Evolutionary conservation across 1,140 invertebrate genomes (phyloP).

Genomic region (Andrena cerasifolii): DNA sequence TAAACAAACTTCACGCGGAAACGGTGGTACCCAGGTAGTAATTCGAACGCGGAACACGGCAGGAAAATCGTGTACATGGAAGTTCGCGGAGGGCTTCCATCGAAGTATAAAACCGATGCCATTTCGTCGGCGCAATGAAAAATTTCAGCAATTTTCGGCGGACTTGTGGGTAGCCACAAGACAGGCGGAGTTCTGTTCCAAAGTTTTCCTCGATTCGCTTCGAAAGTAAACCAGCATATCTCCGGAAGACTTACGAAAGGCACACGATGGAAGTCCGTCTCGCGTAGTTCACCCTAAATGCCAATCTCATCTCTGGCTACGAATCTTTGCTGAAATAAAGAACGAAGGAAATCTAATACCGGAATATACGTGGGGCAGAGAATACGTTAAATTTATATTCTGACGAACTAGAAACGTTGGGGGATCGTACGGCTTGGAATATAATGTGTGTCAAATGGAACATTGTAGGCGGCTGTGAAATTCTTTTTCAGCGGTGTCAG

Average conservation of each 20-base stretch:
- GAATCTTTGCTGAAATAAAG: background rate
- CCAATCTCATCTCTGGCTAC: constrained; percentile 13
- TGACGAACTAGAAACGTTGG: no score
- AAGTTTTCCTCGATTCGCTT: constrained; percentile 38
- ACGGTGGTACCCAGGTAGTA: background rate
- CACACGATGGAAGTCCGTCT: constrained; percentile 3
- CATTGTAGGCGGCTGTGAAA: background rate
- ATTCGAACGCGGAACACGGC: no score
- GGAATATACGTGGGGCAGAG: background rate
- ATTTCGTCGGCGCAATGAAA: constrained; percentile 3
- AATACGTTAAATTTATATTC: no score
- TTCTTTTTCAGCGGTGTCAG: constrained; percentile 2
- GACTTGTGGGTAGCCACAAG: constrained; percentile 11
- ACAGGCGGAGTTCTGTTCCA: constrained; percentile 9
- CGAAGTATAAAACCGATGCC: constrained; percentile 8
- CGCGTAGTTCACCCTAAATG: constrained; percentile 3
- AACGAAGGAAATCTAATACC: background rate
- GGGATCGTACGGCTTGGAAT: no score
- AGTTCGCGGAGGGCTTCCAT: background rate
- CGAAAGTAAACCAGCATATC: constrained; percentile 27
- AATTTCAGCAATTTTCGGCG: constrained; percentile 2
- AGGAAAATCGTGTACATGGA: background rate
- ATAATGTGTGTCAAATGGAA: no score
- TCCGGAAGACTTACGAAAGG: background rate
- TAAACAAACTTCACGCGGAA: background rate